Evolutionary conservation across 2,888 invertebrate genomes (phyloP).

Genomic region (Hyposoter didymator): DNA sequence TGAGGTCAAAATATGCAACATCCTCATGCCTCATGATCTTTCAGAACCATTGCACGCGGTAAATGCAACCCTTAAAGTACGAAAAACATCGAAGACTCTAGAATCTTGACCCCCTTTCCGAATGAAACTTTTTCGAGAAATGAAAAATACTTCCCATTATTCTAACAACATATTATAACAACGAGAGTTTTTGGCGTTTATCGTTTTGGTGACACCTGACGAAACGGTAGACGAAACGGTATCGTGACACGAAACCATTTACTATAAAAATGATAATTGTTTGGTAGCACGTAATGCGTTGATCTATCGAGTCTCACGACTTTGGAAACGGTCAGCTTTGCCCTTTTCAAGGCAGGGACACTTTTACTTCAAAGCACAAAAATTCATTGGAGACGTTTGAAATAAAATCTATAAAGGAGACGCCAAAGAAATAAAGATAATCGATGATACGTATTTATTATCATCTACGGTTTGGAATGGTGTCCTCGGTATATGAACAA

Average conservation of each 20-base stretch:
- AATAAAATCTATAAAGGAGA: slow-evolving; percentile 41
- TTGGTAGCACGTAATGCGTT: no score
- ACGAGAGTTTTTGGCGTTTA: background rate
- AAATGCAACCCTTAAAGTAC: background rate
- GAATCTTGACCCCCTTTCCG: background rate
- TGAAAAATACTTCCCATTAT: background rate
- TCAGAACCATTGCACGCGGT: background rate
- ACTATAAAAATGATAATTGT: no score
- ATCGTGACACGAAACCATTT: no score
- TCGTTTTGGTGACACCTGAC: background rate
- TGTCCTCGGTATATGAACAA: background rate
- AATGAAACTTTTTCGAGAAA: background rate
- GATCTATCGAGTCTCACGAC: no score
- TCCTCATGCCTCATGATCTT: background rate
- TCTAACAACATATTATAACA: background rate
- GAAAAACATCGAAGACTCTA: background rate
- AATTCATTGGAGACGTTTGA: slow-evolving; percentile 41
- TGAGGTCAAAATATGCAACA: background rate
- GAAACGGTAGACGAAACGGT: no score
- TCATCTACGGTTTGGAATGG: background rate
- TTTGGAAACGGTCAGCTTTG: background rate
- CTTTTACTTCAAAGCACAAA: background rate
- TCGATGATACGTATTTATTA: background rate
- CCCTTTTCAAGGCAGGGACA: background rate
- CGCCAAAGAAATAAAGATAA: background rate